A percentile compares a stretch with the other conserved stretches of the same genome.
phyloP scores from a whole-genome alignment of 2,113 vertebrate species.

The Orycteropus afer region DNA sequence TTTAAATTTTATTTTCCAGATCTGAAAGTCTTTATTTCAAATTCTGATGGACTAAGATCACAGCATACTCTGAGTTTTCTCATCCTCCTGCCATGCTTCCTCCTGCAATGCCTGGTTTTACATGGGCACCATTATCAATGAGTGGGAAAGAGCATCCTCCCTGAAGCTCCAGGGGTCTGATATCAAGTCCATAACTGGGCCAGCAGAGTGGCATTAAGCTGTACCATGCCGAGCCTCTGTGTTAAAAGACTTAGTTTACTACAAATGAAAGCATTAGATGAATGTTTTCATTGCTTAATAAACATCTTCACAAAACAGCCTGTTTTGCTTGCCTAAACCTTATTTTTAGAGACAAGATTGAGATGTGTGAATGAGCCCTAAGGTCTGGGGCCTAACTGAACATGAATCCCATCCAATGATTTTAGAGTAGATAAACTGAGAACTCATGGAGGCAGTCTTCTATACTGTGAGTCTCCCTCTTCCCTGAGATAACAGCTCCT shows the following conservation, averaged over 20 bases:
- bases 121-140: background rate
- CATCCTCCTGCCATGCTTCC: constrained; percentile 7
- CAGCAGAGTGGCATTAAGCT: background rate
- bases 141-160: background rate
- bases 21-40: constrained; percentile 13
- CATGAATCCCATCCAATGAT: background rate
- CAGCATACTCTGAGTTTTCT: background rate
- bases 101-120: background rate
- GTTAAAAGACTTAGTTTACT: background rate
- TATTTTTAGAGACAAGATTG: background rate
- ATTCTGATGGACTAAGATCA: background rate
- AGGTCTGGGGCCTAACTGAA: background rate
- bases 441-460: rapidly evolving
- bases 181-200: background rate
- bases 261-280: background rate
- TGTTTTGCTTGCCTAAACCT: background rate
- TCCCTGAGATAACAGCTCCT: background rate
- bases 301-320: background rate
- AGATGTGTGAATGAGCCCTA: background rate
- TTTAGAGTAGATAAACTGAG: background rate
- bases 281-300: constrained; percentile 9
- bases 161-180: too few relatives aligned
- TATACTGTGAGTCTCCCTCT: background rate
- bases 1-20: constrained; percentile 39
- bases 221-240: background rate